Percentiles rank a stretch among this genome's conserved stretches.
Conservation (phyloP, 2,888 invertebrate species). For the Temnothorax rugatulus region DNA sequence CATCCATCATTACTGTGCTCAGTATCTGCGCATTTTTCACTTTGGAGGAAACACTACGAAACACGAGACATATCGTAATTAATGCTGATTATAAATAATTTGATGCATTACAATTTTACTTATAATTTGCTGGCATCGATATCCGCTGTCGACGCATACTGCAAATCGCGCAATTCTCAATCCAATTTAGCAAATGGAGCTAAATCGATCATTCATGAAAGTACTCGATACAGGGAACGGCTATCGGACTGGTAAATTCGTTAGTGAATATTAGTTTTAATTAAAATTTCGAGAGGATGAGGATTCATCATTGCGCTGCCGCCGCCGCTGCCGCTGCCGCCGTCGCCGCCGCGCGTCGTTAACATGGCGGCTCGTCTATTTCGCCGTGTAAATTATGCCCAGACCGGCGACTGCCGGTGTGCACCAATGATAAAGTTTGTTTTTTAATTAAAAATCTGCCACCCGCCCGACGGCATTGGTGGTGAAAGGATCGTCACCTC, state of each 20-base stretch:
- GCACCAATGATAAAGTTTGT: conserved; percentile 63
- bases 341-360: conserved; percentile 34
- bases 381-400: conserved; percentile 63
- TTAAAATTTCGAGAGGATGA: conserved; percentile 64
- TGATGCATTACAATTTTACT: conserved; percentile 4
- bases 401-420: conserved; percentile 28
- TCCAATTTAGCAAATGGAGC: conserved; percentile 48
- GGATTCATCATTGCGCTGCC: conserved; percentile 41
- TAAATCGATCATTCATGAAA: conserved; percentile 45
- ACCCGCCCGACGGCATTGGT: conserved; percentile 50
- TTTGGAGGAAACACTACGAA: background rate
- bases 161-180: conserved; percentile 35
- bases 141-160: conserved; percentile 20
- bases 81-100: conserved; percentile 37
- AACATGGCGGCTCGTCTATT: conserved; percentile 53
- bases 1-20: background rate
- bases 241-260: conserved; percentile 58
- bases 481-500: conserved; percentile 62
- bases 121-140: conserved; percentile 27
- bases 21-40: background rate
- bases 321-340: conserved; percentile 27
- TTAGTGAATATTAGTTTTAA: conserved; percentile 71
- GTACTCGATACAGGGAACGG: conserved; percentile 42
- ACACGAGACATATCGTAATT: background rate
- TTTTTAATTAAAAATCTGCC: conserved; percentile 73